Evolutionary conservation across 2,888 invertebrate species (phyloP).

Genomic region (Andrena chrysosceles): DNA sequence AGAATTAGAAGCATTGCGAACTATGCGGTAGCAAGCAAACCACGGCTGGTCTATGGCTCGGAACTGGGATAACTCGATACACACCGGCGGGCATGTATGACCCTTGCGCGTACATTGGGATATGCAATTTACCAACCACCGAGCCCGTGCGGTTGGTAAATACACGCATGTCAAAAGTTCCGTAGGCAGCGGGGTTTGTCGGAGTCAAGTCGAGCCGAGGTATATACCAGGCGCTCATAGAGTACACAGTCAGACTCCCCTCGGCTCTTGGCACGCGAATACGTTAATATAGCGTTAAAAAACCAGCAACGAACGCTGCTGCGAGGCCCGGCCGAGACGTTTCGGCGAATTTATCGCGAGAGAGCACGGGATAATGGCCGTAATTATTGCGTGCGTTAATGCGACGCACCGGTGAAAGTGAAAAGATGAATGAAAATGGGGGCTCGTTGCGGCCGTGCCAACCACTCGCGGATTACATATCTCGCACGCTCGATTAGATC

Average conservation of each 20-base stretch:
- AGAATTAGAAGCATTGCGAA: slow-evolving; percentile 73
- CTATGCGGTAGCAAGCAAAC: slow-evolving; percentile 69
- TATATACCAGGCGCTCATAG: slow-evolving; percentile 10
- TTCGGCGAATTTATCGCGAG: slow-evolving; percentile 35
- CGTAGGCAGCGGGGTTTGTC: slow-evolving; percentile 24
- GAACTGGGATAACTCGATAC: slow-evolving; percentile 73
- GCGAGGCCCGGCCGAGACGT: slow-evolving; percentile 16
- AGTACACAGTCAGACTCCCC: slow-evolving; percentile 22
- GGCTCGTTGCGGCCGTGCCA: not conserved
- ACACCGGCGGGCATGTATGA: slow-evolving; percentile 65
- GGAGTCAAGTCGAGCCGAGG: slow-evolving; percentile 18
- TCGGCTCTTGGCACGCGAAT: slow-evolving; percentile 45
- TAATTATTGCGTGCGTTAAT: slow-evolving; percentile 41
- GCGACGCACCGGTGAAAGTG: slow-evolving; percentile 20
- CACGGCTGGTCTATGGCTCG: slow-evolving; percentile 65
- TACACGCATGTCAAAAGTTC: slow-evolving; percentile 70
- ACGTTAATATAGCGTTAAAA: slow-evolving; percentile 46
- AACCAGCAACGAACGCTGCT: slow-evolving; percentile 20
- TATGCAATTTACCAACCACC: slow-evolving; percentile 73
- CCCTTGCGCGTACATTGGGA: slow-evolving; percentile 66
- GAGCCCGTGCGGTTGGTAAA: slow-evolving; percentile 62
- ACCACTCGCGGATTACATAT: not conserved
- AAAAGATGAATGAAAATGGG: slow-evolving; percentile 30
- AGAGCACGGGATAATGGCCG: slow-evolving; percentile 38
- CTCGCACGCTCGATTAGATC: not conserved